Percentiles rank a stretch among this genome's conserved stretches.
phyloP scores from a whole-genome alignment of 2,797 vertebrate genomes.

The Gephyroberyx darwinii region DNA sequence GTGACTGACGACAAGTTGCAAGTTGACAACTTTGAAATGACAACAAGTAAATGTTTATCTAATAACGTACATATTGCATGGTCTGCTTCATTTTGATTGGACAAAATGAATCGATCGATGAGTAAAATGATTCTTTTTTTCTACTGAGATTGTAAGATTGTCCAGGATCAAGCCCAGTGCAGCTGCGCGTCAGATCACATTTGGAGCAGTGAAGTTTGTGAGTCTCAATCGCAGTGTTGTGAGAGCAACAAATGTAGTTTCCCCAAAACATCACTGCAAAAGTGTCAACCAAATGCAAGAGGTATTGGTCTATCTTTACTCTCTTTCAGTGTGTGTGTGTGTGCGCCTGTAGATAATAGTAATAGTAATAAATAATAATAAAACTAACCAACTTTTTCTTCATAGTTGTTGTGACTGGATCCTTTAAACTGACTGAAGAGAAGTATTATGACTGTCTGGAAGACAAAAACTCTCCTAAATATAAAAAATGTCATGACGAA shows the following conservation, averaged over 20 bases:
- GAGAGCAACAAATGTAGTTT: accelerated
- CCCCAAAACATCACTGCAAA: accelerated
- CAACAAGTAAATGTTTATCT: constrained; percentile 68
- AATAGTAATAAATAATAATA: background rate
- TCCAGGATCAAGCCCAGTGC: accelerated
- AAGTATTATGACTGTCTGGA: accelerated
- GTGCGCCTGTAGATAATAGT: background rate
- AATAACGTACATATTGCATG: background rate
- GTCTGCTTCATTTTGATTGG: background rate
- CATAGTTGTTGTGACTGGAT: constrained; percentile 63
- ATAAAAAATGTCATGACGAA: accelerated
- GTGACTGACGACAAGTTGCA: accelerated
- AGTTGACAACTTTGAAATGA: background rate
- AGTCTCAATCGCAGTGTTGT: background rate
- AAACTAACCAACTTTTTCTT: background rate
- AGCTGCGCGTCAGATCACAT: accelerated
- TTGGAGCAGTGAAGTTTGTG: constrained; percentile 50
- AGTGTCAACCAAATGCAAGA: constrained; percentile 46
- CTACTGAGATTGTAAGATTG: constrained; percentile 50
- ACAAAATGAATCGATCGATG: background rate
- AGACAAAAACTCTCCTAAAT: accelerated
- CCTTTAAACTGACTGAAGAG: accelerated
- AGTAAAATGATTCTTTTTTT: background rate
- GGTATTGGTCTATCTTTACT: constrained; percentile 53
- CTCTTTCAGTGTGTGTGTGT: background rate